Evolutionary conservation across 1,140 invertebrate species (phyloP).

Genomic region (Aphaenogaster ashmeadi): DNA sequence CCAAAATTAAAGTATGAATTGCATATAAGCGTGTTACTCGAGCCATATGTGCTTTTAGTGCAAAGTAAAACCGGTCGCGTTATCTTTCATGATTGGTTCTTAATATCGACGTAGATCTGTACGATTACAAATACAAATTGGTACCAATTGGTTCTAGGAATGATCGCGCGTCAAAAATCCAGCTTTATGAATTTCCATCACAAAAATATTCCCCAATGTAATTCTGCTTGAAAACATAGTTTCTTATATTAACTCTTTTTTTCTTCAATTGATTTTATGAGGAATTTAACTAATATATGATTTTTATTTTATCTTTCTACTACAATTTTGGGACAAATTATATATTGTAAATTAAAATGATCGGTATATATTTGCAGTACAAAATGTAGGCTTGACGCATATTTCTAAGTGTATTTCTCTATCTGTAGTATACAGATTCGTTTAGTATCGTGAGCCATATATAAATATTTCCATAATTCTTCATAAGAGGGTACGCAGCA

Average conservation of each 20-base stretch:
- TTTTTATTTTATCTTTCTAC: not conserved
- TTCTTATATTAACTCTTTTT: not conserved
- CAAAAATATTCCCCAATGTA: not conserved
- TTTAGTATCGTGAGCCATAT: not conserved
- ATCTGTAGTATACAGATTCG: slow-evolving; percentile 12
- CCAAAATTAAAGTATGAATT: slow-evolving; percentile 39
- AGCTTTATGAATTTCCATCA: not conserved
- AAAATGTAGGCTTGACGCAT: not conserved
- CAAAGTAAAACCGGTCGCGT: not conserved
- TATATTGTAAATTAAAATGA: not conserved
- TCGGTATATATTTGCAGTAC: not conserved
- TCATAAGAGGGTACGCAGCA: slow-evolving; percentile 49
- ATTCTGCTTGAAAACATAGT: not conserved
- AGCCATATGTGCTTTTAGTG: slow-evolving; percentile 9
- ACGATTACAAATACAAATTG: not conserved
- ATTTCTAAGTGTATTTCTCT: slow-evolving; percentile 38
- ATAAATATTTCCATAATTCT: not conserved
- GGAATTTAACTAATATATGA: not conserved
- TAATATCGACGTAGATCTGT: not conserved
- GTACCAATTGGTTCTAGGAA: slow-evolving; percentile 15
- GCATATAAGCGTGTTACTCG: slow-evolving; percentile 27
- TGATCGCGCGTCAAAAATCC: not conserved
- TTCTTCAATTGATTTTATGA: not conserved
- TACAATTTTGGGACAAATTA: not conserved
- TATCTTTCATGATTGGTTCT: not conserved